Conservation (phyloP, 1,140 invertebrate species). For the Trichoplusia ni region DNA sequence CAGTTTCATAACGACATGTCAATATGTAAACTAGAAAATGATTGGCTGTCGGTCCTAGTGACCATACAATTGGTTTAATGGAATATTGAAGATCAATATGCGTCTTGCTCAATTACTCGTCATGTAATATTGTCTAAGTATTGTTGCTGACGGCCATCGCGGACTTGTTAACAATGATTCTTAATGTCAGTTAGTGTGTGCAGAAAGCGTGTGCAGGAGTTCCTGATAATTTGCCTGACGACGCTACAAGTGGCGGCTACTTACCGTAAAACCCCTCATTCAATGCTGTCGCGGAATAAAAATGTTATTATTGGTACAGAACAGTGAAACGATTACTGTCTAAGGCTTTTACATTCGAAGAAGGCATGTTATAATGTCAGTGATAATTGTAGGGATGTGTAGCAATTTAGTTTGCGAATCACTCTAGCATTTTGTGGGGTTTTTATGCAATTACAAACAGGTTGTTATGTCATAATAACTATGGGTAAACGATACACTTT, state of each 20-base stretch:
- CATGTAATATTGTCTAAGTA: too few relatives aligned
- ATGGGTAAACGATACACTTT: background rate
- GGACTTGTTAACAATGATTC: conserved; percentile 55
- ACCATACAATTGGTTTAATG: conserved; percentile 22
- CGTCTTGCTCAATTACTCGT: conserved; percentile 32
- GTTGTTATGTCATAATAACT: background rate
- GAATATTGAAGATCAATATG: conserved; percentile 32
- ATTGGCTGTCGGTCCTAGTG: conserved; percentile 18
- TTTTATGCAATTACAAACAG: conserved; percentile 11
- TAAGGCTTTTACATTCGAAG: conserved; percentile 3
- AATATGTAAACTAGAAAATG: conserved; percentile 25
- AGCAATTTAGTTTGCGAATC: conserved; percentile 11
- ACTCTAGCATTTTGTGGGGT: conserved; percentile 5
- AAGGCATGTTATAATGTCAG: conserved; percentile 21
- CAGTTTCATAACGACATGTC: conserved; percentile 16
- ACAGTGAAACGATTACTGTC: conserved; percentile 14
- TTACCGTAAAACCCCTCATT: conserved; percentile 47
- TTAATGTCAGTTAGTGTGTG: conserved; percentile 62
- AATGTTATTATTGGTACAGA: conserved; percentile 36
- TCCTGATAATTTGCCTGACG: conserved; percentile 61
- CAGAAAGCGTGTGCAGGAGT: conserved; percentile 71
- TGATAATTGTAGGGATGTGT: conserved; percentile 11
- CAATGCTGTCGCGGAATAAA: conserved; percentile 36
- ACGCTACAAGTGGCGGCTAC: conserved; percentile 47
- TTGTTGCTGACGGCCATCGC: conserved; percentile 40